Evolutionary conservation across 2,113 vertebrate species (phyloP).

Genomic region (Channa maculata): DNA sequence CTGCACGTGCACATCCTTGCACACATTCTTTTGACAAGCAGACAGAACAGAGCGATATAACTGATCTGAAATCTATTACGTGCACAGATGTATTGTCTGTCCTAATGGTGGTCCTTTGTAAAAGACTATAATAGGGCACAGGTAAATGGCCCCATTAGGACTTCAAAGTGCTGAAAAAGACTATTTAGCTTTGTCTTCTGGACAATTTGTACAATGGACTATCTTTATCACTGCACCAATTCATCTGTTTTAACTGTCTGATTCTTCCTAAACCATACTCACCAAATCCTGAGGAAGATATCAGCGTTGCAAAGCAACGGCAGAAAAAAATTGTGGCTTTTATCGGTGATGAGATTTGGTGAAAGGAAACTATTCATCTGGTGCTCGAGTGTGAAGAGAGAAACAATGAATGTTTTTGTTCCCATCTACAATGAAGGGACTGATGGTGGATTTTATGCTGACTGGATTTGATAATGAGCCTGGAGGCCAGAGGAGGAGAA

Average conservation of each 20-base stretch:
- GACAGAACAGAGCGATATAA: constrained; percentile 5
- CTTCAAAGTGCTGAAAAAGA: constrained; percentile 33
- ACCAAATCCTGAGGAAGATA: neutral
- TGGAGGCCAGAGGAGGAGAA: constrained; percentile 12
- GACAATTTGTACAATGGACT: constrained; percentile 34
- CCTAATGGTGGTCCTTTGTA: constrained; percentile 39
- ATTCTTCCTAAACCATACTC: constrained; percentile 8
- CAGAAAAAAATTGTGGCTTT: neutral
- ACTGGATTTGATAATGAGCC: constrained; percentile 31
- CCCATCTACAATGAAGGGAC: constrained; percentile 5
- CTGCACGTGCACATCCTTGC: neutral
- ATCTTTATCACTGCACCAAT: constrained; percentile 34
- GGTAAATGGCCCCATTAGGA: constrained; percentile 57
- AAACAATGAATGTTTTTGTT: neutral
- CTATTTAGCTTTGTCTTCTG: constrained; percentile 36
- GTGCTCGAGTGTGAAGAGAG: neutral
- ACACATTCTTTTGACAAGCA: neutral
- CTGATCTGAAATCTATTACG: constrained; percentile 34
- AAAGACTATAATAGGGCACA: constrained; percentile 26
- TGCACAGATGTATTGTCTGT: constrained; percentile 20
- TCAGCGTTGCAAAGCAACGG: neutral
- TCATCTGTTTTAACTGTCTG: constrained; percentile 7
- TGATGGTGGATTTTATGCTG: constrained; percentile 18
- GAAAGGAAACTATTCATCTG: neutral
- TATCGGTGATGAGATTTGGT: constrained; percentile 1